These are phyloP conservation scores for Ptychodera flava DNA, from an alignment of 35 echinoderm and acorn worm species.

Conservation along the genomic window DNA sequence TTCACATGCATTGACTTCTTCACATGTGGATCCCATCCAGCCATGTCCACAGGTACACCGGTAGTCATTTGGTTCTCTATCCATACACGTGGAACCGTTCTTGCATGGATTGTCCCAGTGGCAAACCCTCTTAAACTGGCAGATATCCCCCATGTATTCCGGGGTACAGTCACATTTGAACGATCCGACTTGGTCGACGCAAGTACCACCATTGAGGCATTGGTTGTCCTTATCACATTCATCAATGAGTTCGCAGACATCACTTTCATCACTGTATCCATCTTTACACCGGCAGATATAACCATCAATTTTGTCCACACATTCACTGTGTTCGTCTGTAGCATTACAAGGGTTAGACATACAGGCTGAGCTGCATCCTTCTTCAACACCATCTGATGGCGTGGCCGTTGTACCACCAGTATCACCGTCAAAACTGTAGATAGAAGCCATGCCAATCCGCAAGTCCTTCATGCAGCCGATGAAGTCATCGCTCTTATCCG, in stretches of 20 bases:
- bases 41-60: background rate
- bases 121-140: background rate
- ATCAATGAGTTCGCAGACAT: background rate
- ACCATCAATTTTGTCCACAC: background rate
- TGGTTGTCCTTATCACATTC: background rate
- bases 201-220: background rate
- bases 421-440: slow-evolving; percentile 24
- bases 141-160: background rate
- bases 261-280: background rate
- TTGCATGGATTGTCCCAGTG: background rate
- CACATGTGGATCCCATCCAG: background rate
- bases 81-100: background rate
- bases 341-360: background rate
- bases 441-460: slow-evolving; percentile 51
- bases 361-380: slow-evolving; percentile 63
- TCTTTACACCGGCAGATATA: background rate
- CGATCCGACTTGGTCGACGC: background rate
- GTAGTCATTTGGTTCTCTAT: background rate
- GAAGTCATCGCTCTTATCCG: slow-evolving; percentile 31
- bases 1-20: background rate
- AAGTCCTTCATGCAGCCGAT: slow-evolving; percentile 90
- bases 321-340: background rate
- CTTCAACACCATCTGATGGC: slow-evolving; percentile 41
- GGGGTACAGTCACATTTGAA: background rate
- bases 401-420: slow-evolving; percentile 39